phyloP scores from a whole-genome alignment of 2,888 invertebrate genomes.

The Zygogramma bicolorata region DNA sequence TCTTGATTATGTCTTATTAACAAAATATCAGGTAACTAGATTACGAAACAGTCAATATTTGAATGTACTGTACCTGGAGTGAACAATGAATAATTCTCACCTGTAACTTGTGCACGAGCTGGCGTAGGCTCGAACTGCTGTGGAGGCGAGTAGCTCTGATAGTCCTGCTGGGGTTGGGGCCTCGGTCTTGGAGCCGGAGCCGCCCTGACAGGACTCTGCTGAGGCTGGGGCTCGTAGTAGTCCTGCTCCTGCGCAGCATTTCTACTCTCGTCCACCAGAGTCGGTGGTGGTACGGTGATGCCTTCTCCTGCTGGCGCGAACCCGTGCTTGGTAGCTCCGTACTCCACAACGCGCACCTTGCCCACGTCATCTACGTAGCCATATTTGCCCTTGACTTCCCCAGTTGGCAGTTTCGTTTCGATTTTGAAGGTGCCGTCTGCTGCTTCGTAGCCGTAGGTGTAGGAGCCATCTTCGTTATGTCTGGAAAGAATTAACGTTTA shows the following conservation, averaged over 20 bases:
- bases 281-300: conserved; percentile 81
- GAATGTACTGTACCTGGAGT: no score
- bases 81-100: conserved; percentile 31
- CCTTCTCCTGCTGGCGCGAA: conserved; percentile 90
- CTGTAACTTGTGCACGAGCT: conserved; percentile 30
- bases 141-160: conserved; percentile 50
- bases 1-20: no score
- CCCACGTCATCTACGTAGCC: conserved; percentile 89
- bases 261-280: conserved; percentile 72
- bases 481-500: conserved; percentile 66
- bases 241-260: conserved; percentile 45
- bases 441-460: conserved; percentile 91
- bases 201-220: conserved; percentile 49
- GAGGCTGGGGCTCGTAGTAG: conserved; percentile 36
- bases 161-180: conserved; percentile 50
- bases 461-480: conserved; percentile 91
- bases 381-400: conserved; percentile 91
- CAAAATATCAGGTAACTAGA: no score
- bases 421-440: conserved; percentile 92
- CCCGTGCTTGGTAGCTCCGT: conserved; percentile 89
- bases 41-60: no score
- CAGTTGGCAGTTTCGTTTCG: conserved; percentile 84
- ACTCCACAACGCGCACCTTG: conserved; percentile 84
- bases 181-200: conserved; percentile 48
- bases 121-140: conserved; percentile 49